Conservation (phyloP, 2,888 invertebrate genomes). For the Dryococelus australis region DNA sequence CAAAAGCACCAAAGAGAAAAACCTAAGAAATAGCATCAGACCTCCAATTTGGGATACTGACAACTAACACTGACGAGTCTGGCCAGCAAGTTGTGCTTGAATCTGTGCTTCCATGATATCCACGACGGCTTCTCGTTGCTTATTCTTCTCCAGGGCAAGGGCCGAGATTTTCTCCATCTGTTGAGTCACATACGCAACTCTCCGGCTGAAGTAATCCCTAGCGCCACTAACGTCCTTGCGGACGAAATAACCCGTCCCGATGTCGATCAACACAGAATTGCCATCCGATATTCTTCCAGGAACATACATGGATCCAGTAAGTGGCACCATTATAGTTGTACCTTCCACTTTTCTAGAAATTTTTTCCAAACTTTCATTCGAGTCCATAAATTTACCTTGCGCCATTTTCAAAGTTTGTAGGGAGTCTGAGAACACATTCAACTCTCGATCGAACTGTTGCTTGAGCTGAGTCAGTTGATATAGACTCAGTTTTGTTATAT, state of each 20-base stretch:
- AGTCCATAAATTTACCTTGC: not conserved
- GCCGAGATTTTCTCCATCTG: not conserved
- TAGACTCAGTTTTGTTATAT: not conserved
- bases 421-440: not conserved
- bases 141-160: not conserved
- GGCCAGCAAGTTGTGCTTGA: not conserved
- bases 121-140: not conserved
- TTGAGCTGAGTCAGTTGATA: not conserved
- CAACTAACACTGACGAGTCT: not conserved
- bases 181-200: not conserved
- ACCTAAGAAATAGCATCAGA: not conserved
- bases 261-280: not conserved
- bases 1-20: not conserved
- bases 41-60: not conserved
- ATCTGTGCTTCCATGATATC: not conserved
- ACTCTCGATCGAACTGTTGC: not conserved
- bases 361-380: slow-evolving; percentile 2
- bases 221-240: not conserved
- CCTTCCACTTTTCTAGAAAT: not conserved
- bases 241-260: not conserved
- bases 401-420: not conserved
- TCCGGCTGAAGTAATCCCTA: not conserved
- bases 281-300: slow-evolving; percentile 1
- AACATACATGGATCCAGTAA: slow-evolving; percentile 3
- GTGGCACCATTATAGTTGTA: not conserved